Conservation (phyloP, 2,888 invertebrate genomes). For the Empis stercorea region DNA sequence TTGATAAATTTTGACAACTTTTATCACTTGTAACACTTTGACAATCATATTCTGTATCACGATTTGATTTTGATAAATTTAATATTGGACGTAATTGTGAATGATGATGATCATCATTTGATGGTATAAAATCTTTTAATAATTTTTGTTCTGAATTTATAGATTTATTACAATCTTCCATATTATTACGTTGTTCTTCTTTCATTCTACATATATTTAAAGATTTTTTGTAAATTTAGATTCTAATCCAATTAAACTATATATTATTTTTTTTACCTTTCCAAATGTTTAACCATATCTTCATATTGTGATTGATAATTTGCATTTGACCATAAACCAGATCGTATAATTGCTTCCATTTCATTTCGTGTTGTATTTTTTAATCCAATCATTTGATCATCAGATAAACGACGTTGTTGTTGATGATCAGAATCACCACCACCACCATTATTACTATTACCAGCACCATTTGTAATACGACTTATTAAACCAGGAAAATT, state of each 20-base stretch:
- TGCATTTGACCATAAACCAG: background rate
- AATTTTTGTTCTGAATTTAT: background rate
- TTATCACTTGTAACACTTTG: background rate
- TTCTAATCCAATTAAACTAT: too few relatives aligned
- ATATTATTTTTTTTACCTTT: background rate
- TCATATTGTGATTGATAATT: constrained; percentile 1
- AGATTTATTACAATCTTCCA: background rate
- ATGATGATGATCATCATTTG: background rate
- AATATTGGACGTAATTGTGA: background rate
- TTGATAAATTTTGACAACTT: background rate
- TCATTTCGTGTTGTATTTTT: background rate
- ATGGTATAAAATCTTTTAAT: too few relatives aligned
- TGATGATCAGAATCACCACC: background rate
- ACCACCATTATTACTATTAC: background rate
- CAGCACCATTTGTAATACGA: background rate
- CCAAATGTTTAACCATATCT: constrained; percentile 1
- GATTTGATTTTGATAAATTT: background rate
- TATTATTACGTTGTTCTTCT: background rate
- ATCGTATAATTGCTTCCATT: background rate
- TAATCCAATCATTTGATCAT: background rate
- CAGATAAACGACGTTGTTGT: background rate
- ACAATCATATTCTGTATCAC: too few relatives aligned
- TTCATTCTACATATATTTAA: background rate
- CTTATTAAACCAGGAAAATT: background rate
- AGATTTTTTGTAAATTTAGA: background rate